phyloP scores from a whole-genome alignment of 2,888 invertebrate species.

The Drosophila conformis region DNA sequence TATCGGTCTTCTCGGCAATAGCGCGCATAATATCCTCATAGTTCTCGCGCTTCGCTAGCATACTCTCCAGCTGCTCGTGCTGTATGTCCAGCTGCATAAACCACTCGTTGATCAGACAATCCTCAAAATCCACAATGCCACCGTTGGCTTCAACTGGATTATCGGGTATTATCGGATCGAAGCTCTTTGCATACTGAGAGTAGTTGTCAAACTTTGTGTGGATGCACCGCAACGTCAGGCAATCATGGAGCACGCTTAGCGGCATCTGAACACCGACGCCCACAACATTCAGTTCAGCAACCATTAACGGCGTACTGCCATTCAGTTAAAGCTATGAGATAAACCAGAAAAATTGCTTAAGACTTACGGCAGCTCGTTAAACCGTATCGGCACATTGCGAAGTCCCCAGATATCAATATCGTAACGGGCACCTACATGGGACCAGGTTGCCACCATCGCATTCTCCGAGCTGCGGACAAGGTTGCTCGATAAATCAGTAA shows the following conservation, averaged over 20 bases:
- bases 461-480: conserved; percentile 55
- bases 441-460: conserved; percentile 67
- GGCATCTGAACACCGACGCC: conserved; percentile 68
- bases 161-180: conserved; percentile 33
- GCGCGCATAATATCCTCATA: conserved; percentile 68
- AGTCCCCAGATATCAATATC: conserved; percentile 80
- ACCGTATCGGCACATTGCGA: conserved; percentile 75
- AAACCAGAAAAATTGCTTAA: not conserved
- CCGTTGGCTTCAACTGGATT: conserved; percentile 41
- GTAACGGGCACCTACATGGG: conserved; percentile 59
- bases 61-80: conserved; percentile 46
- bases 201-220: conserved; percentile 76
- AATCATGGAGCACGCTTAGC: conserved; percentile 65
- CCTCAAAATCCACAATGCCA: conserved; percentile 59
- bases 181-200: conserved; percentile 72
- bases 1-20: conserved; percentile 37
- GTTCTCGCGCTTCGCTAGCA: conserved; percentile 54
- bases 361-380: conserved; percentile 69
- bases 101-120: conserved; percentile 74
- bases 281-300: conserved; percentile 54
- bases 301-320: conserved; percentile 64
- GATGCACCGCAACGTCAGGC: conserved; percentile 75
- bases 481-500: not conserved
- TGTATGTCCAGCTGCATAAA: conserved; percentile 66
- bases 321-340: not conserved